Evolutionary conservation across 2,797 vertebrate genomes (phyloP).

Genomic region (Silurus lanzhouensis): DNA sequence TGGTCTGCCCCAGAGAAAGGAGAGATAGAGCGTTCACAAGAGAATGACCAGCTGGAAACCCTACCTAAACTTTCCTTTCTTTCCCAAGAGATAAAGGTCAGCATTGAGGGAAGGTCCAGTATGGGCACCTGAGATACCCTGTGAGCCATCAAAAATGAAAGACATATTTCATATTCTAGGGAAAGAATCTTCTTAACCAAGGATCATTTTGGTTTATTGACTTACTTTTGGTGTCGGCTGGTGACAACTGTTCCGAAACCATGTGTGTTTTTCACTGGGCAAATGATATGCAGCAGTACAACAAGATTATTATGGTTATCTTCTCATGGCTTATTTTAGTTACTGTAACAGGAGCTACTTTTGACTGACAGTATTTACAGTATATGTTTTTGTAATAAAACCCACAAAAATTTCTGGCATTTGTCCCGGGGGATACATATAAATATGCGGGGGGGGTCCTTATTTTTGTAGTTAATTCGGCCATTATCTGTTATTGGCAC

Average conservation of each 20-base stretch:
- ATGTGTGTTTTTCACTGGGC: slow-evolving; percentile 34
- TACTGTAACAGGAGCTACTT: slow-evolving; percentile 94
- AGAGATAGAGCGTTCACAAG: slow-evolving; percentile 85
- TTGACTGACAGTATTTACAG: slow-evolving; percentile 86
- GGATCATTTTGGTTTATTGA: slow-evolving; percentile 13
- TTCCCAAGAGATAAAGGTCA: slow-evolving; percentile 98
- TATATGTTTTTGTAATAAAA: slow-evolving; percentile 72
- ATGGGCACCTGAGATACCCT: slow-evolving; percentile 84
- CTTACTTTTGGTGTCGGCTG: slow-evolving; percentile 12
- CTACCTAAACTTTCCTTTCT: slow-evolving; percentile 96
- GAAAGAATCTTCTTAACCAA: slow-evolving; percentile 5
- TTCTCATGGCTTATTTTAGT: slow-evolving; percentile 77
- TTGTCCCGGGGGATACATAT: slow-evolving; percentile 28
- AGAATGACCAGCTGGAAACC: slow-evolving; percentile 89
- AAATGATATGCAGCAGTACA: slow-evolving; percentile 60
- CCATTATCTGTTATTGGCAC: slow-evolving; percentile 25
- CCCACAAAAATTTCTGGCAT: slow-evolving; percentile 23
- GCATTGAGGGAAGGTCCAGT: slow-evolving; percentile 96
- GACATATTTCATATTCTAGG: neutral
- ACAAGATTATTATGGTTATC: slow-evolving; percentile 67
- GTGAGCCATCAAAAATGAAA: slow-evolving; percentile 39
- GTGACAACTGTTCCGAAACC: slow-evolving; percentile 16
- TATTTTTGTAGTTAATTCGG: slow-evolving; percentile 34
- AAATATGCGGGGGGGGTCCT: slow-evolving; percentile 5
- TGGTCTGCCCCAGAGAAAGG: slow-evolving; percentile 97